Base-by-base conservation (phyloP, 2,797 vertebrate genomes). In the Diplodus puntazzo region DNA sequence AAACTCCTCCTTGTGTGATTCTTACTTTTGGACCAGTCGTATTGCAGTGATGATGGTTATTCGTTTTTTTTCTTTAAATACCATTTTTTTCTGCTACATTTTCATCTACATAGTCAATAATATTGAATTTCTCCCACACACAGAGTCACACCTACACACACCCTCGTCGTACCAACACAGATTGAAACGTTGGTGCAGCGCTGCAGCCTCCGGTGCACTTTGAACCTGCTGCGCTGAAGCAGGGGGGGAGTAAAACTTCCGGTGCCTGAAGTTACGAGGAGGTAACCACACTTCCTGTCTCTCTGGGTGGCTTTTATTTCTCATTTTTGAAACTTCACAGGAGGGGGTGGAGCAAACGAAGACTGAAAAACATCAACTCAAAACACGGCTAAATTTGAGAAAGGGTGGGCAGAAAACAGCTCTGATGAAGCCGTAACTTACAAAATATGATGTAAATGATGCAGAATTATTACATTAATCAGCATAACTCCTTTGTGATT, bases 251-350 rank as follows among this genome's bases (percentile, higher is more conserved):
- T 71, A 11, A 55, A 72, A 64, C 82, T 86, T 91, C 90, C 89
- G 73, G 67, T 66, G 60, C 63, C 21, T 16, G 27, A 20, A 12
- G 63, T 72, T 75, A 61, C 61, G 11, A 58, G 66, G 7, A 34
- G 27, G 54, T 73, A 88, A 93, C 91, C 92, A 87, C 90, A 84
- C 82, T 92, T 93, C 92, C 92, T 92, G 91, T 68, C 60, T 75
- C 46, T 59, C 27, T 27, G 61, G 58, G 77, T 2, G 5, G 61
- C 77, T 75, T 27, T 73, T 23, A 46, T 73, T 78, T 68, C 59
- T 67, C 20, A 6, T 77, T 62, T 65, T 75, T 72, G 65, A 81
- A 69, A 70, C 61, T 54, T 69, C 50, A 75, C 82, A 87, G 77
- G 80, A 83, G 86, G 75, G 69, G 21, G 25, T 67, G 48, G 12